A percentile compares a stretch with the other conserved stretches of the same genome.
Evolutionary conservation across 2,113 vertebrate genomes (phyloP).

Genomic region (Dissostichus mawsoni): DNA sequence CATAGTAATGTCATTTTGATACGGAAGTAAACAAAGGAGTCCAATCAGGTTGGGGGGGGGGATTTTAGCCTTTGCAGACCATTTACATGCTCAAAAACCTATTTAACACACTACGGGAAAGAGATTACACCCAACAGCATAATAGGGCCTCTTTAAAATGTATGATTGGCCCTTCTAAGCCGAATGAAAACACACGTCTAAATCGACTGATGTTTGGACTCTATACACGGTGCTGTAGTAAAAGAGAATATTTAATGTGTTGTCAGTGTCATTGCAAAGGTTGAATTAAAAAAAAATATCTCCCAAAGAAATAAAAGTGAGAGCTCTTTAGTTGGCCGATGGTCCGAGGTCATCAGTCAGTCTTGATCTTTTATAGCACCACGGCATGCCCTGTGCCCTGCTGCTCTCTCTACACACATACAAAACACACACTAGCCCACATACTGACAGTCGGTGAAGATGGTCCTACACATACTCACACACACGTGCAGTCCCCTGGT

Average conservation of each 20-base stretch:
- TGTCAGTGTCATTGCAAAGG: slow-evolving; percentile 70
- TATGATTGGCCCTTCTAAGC: too few relatives aligned
- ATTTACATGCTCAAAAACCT: too few relatives aligned
- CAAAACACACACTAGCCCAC: slow-evolving; percentile 1
- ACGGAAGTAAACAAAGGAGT: too few relatives aligned
- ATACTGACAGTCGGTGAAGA: slow-evolving; percentile 30
- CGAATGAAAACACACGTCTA: not conserved
- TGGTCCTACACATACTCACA: slow-evolving; percentile 16
- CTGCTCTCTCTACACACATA: slow-evolving; percentile 34
- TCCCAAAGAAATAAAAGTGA: slow-evolving; percentile 51
- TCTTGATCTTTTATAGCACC: slow-evolving; percentile 71
- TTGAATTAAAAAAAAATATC: slow-evolving; percentile 52
- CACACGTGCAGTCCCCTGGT: slow-evolving; percentile 35
- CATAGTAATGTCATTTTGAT: too few relatives aligned
- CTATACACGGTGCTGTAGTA: not conserved
- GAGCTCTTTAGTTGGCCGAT: slow-evolving; percentile 48
- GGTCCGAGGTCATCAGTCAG: slow-evolving; percentile 65
- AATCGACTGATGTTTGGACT: not conserved
- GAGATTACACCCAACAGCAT: too few relatives aligned
- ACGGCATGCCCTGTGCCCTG: slow-evolving; percentile 61
- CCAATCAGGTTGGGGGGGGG: too few relatives aligned
- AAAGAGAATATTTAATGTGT: slow-evolving; percentile 65
- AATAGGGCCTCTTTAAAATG: too few relatives aligned
- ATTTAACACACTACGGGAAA: too few relatives aligned
- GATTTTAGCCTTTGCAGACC: too few relatives aligned